phyloP scores from a whole-genome alignment of 2,113 vertebrate genomes.

The Chionodraco myersi region DNA sequence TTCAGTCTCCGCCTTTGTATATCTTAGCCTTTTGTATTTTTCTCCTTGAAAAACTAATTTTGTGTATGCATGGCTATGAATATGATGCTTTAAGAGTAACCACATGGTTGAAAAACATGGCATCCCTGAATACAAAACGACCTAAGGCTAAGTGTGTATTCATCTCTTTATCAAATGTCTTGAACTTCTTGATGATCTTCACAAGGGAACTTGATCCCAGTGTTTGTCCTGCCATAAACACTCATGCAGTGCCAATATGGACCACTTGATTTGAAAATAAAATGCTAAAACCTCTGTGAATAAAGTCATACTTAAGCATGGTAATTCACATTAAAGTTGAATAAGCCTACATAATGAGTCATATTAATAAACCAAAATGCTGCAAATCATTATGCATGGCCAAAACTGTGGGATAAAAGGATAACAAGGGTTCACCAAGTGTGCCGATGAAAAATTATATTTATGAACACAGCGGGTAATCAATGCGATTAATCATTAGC shows the following conservation, averaged over 20 bases:
- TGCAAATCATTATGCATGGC: neutral
- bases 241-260: neutral
- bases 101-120: neutral
- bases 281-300: neutral
- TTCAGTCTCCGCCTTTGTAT: neutral
- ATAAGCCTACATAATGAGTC: constrained; percentile 18
- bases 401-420: neutral
- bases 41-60: neutral
- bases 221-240: neutral
- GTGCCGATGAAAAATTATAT: no score
- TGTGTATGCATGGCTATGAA: neutral
- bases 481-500: no score
- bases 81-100: neutral
- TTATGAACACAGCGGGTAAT: no score
- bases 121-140: neutral
- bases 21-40: neutral
- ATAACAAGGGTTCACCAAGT: no score
- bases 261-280: constrained; percentile 33
- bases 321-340: constrained; percentile 20
- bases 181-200: constrained; percentile 2
- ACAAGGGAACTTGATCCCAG: neutral
- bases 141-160: neutral
- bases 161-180: neutral
- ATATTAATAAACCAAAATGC: constrained; percentile 22
- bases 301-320: constrained; percentile 13